A percentile compares a stretch with the other conserved stretches of the same genome.
phyloP scores from a whole-genome alignment of 2,797 vertebrate genomes.

The Chiroxiphia lanceolata region DNA sequence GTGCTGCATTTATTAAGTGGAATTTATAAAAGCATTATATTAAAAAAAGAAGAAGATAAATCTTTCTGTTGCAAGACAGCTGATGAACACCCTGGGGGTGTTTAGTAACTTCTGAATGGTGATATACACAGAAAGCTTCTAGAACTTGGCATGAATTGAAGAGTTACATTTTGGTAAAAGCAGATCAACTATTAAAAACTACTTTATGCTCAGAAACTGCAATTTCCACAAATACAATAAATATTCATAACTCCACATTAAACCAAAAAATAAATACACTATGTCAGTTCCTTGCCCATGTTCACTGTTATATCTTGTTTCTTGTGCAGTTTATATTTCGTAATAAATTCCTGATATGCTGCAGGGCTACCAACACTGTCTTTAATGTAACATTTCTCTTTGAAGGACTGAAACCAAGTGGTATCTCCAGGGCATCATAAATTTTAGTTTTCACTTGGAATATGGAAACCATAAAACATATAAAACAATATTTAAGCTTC shows the following conservation, averaged over 20 bases:
- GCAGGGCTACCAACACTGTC: constrained; percentile 58
- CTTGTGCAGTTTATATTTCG: constrained; percentile 67
- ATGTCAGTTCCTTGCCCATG: constrained; percentile 24
- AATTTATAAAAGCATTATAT: constrained; percentile 46
- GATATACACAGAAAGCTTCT: not conserved
- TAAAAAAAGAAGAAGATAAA: not conserved
- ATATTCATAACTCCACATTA: constrained; percentile 62
- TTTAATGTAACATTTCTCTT: constrained; percentile 75
- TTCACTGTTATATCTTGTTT: constrained; percentile 48
- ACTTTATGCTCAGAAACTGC: not conserved
- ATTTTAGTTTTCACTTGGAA: constrained; percentile 74
- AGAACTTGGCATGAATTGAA: not conserved
- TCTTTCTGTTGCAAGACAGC: constrained; percentile 8
- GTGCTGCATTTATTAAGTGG: not conserved
- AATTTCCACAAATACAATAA: constrained; percentile 52
- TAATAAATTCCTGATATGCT: constrained; percentile 67
- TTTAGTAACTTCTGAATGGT: not conserved
- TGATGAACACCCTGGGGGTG: constrained; percentile 47
- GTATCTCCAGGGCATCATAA: constrained; percentile 71
- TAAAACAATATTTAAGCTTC: constrained; percentile 76
- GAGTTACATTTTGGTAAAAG: not conserved
- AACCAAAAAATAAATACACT: constrained; percentile 21
- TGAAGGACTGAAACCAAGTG: constrained; percentile 70
- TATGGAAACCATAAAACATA: constrained; percentile 67
- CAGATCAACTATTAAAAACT: not conserved